Conservation (phyloP, 2,113 vertebrate species). For the Peromyscus californicus region DNA sequence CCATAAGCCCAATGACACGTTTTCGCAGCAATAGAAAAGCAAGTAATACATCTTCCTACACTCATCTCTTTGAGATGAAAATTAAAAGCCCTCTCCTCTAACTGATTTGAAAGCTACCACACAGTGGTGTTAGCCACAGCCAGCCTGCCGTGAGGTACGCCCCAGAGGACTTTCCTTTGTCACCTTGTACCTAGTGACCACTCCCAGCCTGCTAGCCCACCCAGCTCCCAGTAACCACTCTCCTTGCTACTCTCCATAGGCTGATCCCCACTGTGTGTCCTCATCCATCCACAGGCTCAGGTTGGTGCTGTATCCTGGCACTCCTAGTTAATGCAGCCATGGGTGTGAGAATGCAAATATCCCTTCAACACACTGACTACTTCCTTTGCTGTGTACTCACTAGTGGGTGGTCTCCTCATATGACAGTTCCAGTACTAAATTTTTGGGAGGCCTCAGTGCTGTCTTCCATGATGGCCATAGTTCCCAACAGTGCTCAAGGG, state of each 20-base stretch:
- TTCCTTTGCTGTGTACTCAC: neutral
- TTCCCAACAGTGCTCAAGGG: neutral
- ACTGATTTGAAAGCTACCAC: neutral
- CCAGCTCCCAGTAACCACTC: neutral
- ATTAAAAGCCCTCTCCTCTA: neutral
- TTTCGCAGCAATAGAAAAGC: neutral
- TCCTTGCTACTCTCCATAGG: too few relatives aligned
- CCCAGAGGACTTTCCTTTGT: neutral
- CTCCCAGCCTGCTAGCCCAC: neutral
- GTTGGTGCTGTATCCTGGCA: neutral
- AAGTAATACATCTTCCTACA: neutral
- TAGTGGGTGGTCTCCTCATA: neutral
- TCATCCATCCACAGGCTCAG: neutral
- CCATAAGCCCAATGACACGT: neutral
- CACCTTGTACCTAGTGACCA: neutral
- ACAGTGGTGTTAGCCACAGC: neutral
- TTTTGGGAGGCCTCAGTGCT: neutral
- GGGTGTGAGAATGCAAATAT: neutral
- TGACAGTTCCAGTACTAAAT: neutral
- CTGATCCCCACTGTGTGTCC: neutral
- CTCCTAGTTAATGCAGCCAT: fast-evolving
- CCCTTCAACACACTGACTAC: too few relatives aligned
- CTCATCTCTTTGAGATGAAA: neutral
- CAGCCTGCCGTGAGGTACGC: too few relatives aligned
- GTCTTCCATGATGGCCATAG: neutral